These are phyloP conservation scores for Ennomos fuscantarius DNA, from an alignment of 2,888 invertebrate species.

Conservation along the genomic window DNA sequence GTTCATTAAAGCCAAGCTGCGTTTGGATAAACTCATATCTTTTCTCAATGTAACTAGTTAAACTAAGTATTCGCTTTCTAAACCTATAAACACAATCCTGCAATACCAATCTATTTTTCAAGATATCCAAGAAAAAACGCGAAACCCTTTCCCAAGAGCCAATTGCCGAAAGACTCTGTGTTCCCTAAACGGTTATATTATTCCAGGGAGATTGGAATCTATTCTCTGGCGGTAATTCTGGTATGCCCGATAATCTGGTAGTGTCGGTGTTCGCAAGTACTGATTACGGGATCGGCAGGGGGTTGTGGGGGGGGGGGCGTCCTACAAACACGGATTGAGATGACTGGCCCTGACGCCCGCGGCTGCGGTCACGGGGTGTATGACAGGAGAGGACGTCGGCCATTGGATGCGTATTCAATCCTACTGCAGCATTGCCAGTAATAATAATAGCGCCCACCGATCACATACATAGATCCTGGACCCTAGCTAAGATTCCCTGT, in stretches of 20 bases:
- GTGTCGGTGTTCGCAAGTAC: slow-evolving; percentile 44
- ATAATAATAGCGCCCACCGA: no score
- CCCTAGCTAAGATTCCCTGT: no score
- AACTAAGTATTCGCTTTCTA: slow-evolving; percentile 6
- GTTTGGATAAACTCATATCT: neutral
- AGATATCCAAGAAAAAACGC: slow-evolving; percentile 13
- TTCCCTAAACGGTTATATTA: slow-evolving; percentile 30
- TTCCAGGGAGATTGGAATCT: slow-evolving; percentile 32
- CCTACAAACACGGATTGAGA: slow-evolving; percentile 69
- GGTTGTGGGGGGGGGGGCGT: slow-evolving; percentile 43
- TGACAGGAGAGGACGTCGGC: slow-evolving; percentile 31
- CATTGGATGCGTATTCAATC: slow-evolving; percentile 1
- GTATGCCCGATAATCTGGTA: slow-evolving; percentile 31
- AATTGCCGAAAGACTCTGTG: slow-evolving; percentile 18
- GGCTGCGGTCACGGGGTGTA: slow-evolving; percentile 43
- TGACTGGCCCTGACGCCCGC: slow-evolving; percentile 66
- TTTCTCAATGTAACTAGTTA: slow-evolving; percentile 1
- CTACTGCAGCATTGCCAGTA: no score
- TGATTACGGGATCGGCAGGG: slow-evolving; percentile 56
- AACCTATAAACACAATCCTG: slow-evolving; percentile 9
- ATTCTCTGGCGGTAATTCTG: slow-evolving; percentile 23
- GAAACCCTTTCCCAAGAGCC: slow-evolving; percentile 23
- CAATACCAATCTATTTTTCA: slow-evolving; percentile 14
- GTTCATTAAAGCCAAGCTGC: no score
- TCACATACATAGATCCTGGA: no score